Percentiles rank a stretch among this genome's conserved stretches.
Evolutionary conservation across 64 coral and sea anemone genomes (phyloP).

Genomic region (Anthopleura sola): DNA sequence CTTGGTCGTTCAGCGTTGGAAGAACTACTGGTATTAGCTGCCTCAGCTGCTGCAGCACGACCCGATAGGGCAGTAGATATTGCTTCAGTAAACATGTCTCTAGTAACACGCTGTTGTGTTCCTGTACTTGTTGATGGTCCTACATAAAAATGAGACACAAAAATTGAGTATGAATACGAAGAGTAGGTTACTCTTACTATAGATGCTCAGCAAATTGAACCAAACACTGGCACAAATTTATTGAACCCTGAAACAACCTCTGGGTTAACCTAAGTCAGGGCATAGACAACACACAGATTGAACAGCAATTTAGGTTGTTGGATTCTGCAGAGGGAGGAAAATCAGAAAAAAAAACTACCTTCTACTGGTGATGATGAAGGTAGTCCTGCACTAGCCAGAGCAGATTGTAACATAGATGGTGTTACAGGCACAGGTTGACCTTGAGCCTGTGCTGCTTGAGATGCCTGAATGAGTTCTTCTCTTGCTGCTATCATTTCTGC

Average conservation of each 20-base stretch:
- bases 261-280: no score
- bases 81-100: conserved; percentile 61
- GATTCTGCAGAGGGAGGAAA: background rate
- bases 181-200: no score
- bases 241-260: no score
- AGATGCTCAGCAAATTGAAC: no score
- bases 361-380: background rate
- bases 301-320: background rate
- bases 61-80: conserved; percentile 37
- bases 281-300: background rate
- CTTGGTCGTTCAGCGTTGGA: background rate
- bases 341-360: background rate
- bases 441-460: conserved; percentile 20
- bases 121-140: conserved; percentile 54
- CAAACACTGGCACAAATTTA: no score
- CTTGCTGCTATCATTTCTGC: conserved; percentile 82
- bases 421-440: conserved; percentile 44
- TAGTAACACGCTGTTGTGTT: conserved; percentile 32
- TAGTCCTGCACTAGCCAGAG: conserved; percentile 79
- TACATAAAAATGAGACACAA: background rate
- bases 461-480: conserved; percentile 79
- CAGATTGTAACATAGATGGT: conserved; percentile 67
- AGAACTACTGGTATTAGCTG: background rate
- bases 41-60: background rate
- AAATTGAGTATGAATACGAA: no score